phyloP scores from a whole-genome alignment of 2,113 vertebrate species.

The Rafetus swinhoei region DNA sequence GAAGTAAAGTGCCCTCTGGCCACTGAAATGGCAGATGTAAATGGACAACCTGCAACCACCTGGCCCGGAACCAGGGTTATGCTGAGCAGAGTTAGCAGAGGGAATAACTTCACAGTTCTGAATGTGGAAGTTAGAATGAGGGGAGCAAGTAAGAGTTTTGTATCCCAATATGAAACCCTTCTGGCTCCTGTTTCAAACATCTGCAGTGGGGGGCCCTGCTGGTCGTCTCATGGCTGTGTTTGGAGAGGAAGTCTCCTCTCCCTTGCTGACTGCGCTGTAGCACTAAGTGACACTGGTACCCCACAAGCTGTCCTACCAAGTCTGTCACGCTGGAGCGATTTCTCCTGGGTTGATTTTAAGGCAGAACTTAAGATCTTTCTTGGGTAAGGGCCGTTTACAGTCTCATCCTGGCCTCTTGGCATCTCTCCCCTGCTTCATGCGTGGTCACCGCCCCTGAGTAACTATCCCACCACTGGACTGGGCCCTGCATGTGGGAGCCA shows the following conservation, averaged over 20 bases:
- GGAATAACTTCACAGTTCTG: neutral
- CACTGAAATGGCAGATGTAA: neutral
- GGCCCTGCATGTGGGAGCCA: too few species aligned
- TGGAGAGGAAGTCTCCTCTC: rapidly evolving
- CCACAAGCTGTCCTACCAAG: too few species aligned
- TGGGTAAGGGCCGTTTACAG: neutral
- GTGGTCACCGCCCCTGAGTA: neutral
- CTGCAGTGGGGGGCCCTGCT: too few species aligned
- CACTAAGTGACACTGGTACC: neutral
- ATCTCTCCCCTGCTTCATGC: neutral
- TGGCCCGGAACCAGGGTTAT: neutral
- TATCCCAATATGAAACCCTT: too few species aligned
- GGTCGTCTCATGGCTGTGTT: too few species aligned
- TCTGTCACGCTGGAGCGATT: neutral
- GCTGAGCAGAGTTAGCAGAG: too few species aligned
- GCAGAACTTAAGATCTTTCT: neutral
- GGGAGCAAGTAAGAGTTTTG: too few species aligned
- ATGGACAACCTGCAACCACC: neutral
- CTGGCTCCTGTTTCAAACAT: too few species aligned
- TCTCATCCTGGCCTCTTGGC: neutral
- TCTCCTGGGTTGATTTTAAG: neutral
- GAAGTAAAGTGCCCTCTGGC: neutral
- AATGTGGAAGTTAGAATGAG: too few species aligned
- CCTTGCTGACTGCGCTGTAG: too few species aligned
- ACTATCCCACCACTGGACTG: too few species aligned